phyloP scores from a whole-genome alignment of 30 jellyfish, hydroid and myxozoan species.

The Aurelia coerulea region DNA sequence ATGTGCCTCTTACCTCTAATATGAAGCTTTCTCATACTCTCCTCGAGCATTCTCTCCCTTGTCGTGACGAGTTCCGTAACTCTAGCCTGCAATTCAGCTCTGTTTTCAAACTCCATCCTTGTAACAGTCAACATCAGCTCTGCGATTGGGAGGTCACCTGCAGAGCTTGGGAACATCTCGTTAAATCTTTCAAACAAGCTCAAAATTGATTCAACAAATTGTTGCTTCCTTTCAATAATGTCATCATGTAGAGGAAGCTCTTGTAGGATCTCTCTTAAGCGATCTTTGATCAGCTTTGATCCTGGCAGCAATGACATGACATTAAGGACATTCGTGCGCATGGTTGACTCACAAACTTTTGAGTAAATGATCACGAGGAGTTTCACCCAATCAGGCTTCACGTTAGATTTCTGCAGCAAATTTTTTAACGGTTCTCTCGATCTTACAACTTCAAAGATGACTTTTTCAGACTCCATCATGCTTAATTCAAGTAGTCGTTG shows the following conservation, averaged over 20 bases:
- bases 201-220: neutral
- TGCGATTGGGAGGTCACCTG: conserved; percentile 9
- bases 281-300: conserved; percentile 4
- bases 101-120: neutral
- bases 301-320: conserved; percentile 18
- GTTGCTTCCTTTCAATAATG: neutral
- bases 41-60: conserved; percentile 9
- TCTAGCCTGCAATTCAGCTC: neutral
- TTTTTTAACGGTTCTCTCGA: neutral
- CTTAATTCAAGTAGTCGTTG: conserved; percentile 6
- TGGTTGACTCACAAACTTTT: conserved; percentile 4
- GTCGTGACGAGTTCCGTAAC: neutral
- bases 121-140: neutral
- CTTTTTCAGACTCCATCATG: conserved; percentile 6
- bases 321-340: conserved; percentile 17
- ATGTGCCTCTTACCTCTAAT: neutral
- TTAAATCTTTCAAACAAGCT: conserved; percentile 11
- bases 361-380: conserved; percentile 7
- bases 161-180: conserved; percentile 1
- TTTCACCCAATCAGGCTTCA: conserved; percentile 34
- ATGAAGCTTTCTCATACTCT: neutral
- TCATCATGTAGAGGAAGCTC: conserved; percentile 15
- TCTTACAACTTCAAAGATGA: conserved; percentile 6
- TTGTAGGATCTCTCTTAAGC: neutral
- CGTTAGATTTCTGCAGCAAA: neutral